Conservation (phyloP, 2,113 vertebrate genomes). For the Rynchops niger region DNA sequence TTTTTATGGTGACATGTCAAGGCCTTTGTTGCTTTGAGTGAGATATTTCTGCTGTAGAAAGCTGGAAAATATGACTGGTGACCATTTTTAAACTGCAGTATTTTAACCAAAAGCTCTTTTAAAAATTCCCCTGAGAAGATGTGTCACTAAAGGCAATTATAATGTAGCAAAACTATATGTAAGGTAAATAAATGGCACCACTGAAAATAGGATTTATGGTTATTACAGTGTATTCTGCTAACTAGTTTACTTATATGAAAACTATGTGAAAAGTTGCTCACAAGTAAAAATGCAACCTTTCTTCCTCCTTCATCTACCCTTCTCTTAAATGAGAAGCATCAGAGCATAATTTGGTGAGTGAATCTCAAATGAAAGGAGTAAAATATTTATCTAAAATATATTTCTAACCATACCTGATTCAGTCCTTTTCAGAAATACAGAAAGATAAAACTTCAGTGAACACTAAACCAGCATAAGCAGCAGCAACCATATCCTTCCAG, state of each 20-base stretch:
- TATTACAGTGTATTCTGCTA: not conserved
- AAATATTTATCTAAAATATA: slow-evolving; percentile 10
- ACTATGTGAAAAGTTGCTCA: not conserved
- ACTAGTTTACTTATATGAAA: not conserved
- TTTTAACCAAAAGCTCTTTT: not conserved
- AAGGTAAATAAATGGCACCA: not conserved
- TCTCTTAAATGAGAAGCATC: not conserved
- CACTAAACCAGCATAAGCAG: not conserved
- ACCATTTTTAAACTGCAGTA: not conserved
- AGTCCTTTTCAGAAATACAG: slow-evolving; percentile 24
- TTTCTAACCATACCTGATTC: not conserved
- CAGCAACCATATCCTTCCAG: not conserved
- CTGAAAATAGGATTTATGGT: not conserved
- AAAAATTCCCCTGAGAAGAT: not conserved
- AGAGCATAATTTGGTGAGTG: not conserved
- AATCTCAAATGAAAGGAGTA: not conserved
- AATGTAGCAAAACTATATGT: not conserved
- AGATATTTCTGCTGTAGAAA: not conserved
- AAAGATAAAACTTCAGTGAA: not conserved
- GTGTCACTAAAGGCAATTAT: not conserved
- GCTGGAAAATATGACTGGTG: not conserved
- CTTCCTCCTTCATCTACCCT: not conserved
- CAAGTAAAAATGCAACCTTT: not conserved
- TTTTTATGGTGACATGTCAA: not conserved
- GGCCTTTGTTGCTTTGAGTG: not conserved